Evolutionary conservation across 2,113 vertebrate genomes (phyloP).

Genomic region (Sardina pilchardus): DNA sequence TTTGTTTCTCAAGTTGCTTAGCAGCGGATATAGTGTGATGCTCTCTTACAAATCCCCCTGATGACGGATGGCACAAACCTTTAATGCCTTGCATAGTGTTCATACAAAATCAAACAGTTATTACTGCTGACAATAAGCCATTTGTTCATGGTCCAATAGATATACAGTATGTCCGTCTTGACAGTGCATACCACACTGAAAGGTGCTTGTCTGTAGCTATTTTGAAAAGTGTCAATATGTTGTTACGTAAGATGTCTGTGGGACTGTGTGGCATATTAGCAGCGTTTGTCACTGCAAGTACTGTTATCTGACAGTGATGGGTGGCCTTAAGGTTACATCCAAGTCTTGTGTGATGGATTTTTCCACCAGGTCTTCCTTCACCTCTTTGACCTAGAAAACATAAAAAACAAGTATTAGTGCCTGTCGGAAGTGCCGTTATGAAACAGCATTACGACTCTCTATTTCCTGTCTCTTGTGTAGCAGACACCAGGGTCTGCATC

Average conservation of each 20-base stretch:
- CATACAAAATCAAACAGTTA: neutral
- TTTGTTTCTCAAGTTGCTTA: neutral
- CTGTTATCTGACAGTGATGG: neutral
- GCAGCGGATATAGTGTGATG: neutral
- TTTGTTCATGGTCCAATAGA: neutral
- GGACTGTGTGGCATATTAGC: neutral
- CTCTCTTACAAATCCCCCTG: neutral
- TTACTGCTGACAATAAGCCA: neutral
- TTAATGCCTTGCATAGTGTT: neutral
- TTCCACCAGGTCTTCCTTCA: neutral
- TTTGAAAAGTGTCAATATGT: neutral
- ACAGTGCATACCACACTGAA: neutral
- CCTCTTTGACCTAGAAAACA: neutral
- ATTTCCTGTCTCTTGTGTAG: slow-evolving; percentile 8
- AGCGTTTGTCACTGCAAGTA: neutral
- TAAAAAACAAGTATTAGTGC: neutral
- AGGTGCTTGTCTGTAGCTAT: neutral
- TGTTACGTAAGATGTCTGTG: neutral
- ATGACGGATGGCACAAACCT: neutral
- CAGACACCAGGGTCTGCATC: neutral
- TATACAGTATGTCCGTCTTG: neutral
- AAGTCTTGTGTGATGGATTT: neutral
- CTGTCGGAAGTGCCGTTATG: neutral
- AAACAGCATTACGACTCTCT: slow-evolving; percentile 1
- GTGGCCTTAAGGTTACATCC: neutral